Evolutionary conservation across 2,888 invertebrate genomes (phyloP).

Genomic region (Plutella xylostella): DNA sequence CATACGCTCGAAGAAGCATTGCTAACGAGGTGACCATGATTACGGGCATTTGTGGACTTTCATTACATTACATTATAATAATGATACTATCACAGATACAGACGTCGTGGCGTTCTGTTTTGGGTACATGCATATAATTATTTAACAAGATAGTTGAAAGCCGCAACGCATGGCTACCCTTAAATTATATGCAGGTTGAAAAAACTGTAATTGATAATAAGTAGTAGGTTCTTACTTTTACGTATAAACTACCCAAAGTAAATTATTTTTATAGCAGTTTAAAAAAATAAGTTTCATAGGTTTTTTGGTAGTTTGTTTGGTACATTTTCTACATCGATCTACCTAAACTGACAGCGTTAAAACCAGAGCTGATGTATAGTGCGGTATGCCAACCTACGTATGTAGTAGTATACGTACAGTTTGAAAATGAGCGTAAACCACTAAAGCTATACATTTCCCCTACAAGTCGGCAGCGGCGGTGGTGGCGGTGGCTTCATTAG

Average conservation of each 20-base stretch:
- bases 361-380: too few species aligned
- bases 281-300: too few species aligned
- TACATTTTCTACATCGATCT: too few species aligned
- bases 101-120: neutral
- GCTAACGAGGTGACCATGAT: slow-evolving; percentile 33
- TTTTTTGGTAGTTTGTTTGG: too few species aligned
- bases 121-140: slow-evolving; percentile 7
- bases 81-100: slow-evolving; percentile 19
- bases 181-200: too few species aligned
- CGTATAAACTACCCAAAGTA: too few species aligned
- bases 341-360: too few species aligned
- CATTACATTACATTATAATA: slow-evolving; percentile 35
- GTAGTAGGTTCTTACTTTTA: too few species aligned
- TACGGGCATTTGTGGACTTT: slow-evolving; percentile 26
- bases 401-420: slow-evolving; percentile 1
- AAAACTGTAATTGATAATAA: too few species aligned
- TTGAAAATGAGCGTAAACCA: slow-evolving; percentile 26
- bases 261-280: too few species aligned
- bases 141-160: slow-evolving; percentile 19
- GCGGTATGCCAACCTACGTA: too few species aligned
- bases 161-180: slow-evolving; percentile 16
- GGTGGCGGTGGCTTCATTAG: slow-evolving; percentile 39
- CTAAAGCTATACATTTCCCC: slow-evolving; percentile 22
- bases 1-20: slow-evolving; percentile 18
- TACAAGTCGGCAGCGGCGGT: slow-evolving; percentile 7